Percentiles rank a stretch among this genome's conserved stretches.
phyloP scores from a whole-genome alignment of 2,113 vertebrate genomes.

The Puffinus mauretanicus region DNA sequence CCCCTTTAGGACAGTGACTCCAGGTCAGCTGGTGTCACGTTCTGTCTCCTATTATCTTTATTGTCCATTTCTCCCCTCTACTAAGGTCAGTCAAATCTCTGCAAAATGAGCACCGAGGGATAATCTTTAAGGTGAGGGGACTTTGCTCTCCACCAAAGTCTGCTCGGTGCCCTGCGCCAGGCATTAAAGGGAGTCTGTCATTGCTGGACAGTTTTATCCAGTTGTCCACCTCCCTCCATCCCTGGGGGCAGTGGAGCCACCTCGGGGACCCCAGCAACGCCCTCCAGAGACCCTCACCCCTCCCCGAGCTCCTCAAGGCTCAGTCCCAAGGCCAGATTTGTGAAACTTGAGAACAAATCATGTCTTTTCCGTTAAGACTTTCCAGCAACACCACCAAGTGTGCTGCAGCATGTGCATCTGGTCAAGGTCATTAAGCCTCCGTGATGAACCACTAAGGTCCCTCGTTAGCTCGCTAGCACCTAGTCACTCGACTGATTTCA shows the following conservation, averaged over 20 bases:
- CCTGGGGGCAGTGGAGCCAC: not conserved
- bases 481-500: not conserved
- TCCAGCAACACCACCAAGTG: not conserved
- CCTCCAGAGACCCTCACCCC: too few relatives aligned
- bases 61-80: not conserved
- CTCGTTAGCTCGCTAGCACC: not conserved
- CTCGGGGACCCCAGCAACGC: not conserved
- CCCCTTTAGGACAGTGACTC: not conserved
- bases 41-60: not conserved
- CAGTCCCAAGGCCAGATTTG: not conserved
- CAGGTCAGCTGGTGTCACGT: not conserved
- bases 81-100: not conserved
- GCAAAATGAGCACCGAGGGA: not conserved
- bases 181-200: too few relatives aligned
- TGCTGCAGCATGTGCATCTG: not conserved
- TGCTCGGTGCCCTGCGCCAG: not conserved
- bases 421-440: not conserved
- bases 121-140: too few relatives aligned
- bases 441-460: not conserved
- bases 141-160: not conserved
- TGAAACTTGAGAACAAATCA: not conserved
- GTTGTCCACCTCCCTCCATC: not conserved
- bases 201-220: accelerated
- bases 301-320: not conserved
- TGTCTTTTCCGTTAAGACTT: not conserved